Evolutionary conservation across 2,888 invertebrate species (phyloP), one percentile per base, ranked within the genome.

Genomic region (Acanthopleura granulata): DNA sequence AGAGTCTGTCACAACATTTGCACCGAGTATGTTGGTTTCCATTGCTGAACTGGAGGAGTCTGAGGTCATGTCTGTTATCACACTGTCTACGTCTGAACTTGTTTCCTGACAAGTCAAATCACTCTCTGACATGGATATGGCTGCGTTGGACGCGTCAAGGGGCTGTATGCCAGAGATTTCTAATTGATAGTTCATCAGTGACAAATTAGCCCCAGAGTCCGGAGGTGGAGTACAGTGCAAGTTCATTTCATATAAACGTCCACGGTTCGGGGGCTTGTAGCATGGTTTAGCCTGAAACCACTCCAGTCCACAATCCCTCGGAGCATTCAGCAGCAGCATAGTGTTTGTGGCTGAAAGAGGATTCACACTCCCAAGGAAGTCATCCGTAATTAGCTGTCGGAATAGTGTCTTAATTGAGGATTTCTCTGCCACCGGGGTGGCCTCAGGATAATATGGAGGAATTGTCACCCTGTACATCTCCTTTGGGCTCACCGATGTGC

Each of bases 121-220:
- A 14, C 30, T 71, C 16, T 71, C n/a, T 18, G 49, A 74, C 16
- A 72, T n/a, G 12, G 76, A 70, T 14, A 69, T 40, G 57, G 78
- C 78, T 16, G 72, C 74, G n/a, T 71, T 69, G 16, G 81, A 78
- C 11, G 76, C 62, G n/a, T 84, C 83, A n/a, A 61, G 29, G 9
- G 84, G 83, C 72, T 86, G 83, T 76, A 85, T 83, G n/a, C 86
- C 86, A 12, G 85, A 85, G 62, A 85, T 81, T 25, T 85, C 85
- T 27, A 83, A 76, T 15, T 79, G 78, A 6, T 77, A 62, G 30
- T 78, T 80, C 49, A 80, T 81, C 30, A 76, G 76, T 11, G 81
- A 81, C 66, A 84, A 62, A 72, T 84, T 80, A 40, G 82, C 81
- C 27, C 71, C 76, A 29, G 76, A 76, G 9, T 57, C 62, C 25